These are phyloP conservation scores for Gasterosteus nipponicus DNA, from an alignment of 2,113 vertebrate species.

Conservation along the genomic window DNA sequence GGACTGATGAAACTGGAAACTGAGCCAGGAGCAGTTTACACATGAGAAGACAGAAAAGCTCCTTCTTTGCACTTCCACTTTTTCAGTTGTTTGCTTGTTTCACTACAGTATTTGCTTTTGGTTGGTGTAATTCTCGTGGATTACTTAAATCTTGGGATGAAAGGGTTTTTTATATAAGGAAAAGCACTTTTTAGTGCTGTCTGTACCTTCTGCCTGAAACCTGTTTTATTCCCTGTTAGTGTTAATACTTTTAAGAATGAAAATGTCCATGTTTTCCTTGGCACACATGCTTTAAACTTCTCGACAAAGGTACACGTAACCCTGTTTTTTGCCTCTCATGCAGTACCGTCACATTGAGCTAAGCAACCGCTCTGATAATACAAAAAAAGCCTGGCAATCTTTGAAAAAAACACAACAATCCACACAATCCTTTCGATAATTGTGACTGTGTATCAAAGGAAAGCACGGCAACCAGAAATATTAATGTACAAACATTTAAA, in stretches of 20 bases:
- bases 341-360: neutral
- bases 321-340: conserved; percentile 10
- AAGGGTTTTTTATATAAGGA: neutral
- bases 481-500: neutral
- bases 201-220: neutral
- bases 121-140: conserved; percentile 7
- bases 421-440: neutral
- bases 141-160: conserved; percentile 11
- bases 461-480: neutral
- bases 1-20: conserved; percentile 13
- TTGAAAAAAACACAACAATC: neutral
- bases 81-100: conserved; percentile 21
- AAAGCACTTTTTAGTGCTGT: neutral
- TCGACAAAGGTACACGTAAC: neutral
- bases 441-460: neutral
- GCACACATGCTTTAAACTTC: conserved; percentile 3
- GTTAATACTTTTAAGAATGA: neutral
- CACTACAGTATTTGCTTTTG: conserved; percentile 15
- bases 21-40: conserved; percentile 38
- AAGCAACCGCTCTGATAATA: neutral
- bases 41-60: neutral
- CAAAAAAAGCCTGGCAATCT: neutral
- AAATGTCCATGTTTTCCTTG: neutral
- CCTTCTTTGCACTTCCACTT: conserved; percentile 46
- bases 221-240: neutral